Evolutionary conservation across 2,888 invertebrate genomes (phyloP).

Genomic region (Anthrax anthrax): DNA sequence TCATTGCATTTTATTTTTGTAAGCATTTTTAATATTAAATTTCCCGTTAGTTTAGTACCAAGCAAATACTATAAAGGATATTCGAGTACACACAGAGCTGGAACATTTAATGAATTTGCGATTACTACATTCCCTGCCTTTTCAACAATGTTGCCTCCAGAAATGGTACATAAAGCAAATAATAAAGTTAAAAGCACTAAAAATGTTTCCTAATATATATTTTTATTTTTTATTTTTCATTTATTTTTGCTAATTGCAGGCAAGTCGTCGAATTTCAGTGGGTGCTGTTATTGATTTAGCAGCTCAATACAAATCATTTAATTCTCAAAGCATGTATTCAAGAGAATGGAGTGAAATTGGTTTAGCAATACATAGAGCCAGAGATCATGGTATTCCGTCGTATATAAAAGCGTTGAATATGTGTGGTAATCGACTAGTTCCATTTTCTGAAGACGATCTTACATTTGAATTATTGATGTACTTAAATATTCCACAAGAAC

Average conservation of each 20-base stretch:
- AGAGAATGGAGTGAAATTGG: slow-evolving; percentile 40
- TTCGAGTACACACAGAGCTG: slow-evolving; percentile 65
- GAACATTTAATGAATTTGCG: slow-evolving; percentile 64
- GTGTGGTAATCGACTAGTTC: slow-evolving; percentile 31
- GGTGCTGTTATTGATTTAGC: slow-evolving; percentile 48
- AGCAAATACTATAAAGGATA: slow-evolving; percentile 67
- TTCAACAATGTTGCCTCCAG: slow-evolving; percentile 57
- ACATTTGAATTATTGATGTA: background rate
- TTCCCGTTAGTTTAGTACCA: slow-evolving; percentile 43
- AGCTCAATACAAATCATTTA: slow-evolving; percentile 37
- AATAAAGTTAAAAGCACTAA: no score
- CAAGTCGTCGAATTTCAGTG: no score
- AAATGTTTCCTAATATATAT: no score
- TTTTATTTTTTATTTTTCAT: no score
- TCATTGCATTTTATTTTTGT: background rate
- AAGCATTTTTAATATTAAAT: no score
- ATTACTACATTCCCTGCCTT: slow-evolving; percentile 58
- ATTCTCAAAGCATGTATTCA: slow-evolving; percentile 31
- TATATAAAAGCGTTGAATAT: slow-evolving; percentile 54
- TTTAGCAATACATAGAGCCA: slow-evolving; percentile 44
- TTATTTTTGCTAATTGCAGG: no score
- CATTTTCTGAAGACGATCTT: background rate
- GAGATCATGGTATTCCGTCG: slow-evolving; percentile 70
- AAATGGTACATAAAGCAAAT: slow-evolving; percentile 44
- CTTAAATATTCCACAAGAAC: background rate